A percentile compares a stretch with the other conserved stretches of the same genome.
phyloP scores from a whole-genome alignment of 2,797 vertebrate species.

The Echeneis naucrates region DNA sequence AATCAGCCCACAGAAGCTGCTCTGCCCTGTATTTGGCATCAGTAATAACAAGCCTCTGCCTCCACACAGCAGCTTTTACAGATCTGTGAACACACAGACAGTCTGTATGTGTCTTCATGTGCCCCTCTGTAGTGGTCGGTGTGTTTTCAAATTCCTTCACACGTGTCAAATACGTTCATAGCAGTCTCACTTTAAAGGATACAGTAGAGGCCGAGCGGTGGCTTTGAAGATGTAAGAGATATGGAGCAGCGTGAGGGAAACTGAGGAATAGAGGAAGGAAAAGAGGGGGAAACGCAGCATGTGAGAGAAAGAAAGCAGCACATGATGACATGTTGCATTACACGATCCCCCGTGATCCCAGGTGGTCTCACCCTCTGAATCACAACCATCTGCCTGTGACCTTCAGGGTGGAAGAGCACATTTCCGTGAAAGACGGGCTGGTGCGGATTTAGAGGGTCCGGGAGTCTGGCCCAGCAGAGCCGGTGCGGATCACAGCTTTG shows the following conservation, averaged over 20 bases:
- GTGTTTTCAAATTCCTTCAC: slow-evolving; percentile 62
- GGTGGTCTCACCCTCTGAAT: slow-evolving; percentile 70
- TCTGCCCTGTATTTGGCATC: slow-evolving; percentile 76
- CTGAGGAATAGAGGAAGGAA: neutral
- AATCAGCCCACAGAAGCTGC: slow-evolving; percentile 78
- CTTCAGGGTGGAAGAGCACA: slow-evolving; percentile 69
- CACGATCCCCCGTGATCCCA: slow-evolving; percentile 64
- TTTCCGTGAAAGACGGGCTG: slow-evolving; percentile 49
- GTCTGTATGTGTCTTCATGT: slow-evolving; percentile 42
- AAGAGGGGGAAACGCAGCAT: slow-evolving; percentile 12
- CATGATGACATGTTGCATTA: slow-evolving; percentile 74
- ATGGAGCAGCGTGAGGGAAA: slow-evolving; percentile 22
- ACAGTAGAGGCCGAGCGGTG: slow-evolving; percentile 32
- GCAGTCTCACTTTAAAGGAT: slow-evolving; percentile 47
- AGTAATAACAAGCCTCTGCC: slow-evolving; percentile 81
- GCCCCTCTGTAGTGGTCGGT: slow-evolving; percentile 49
- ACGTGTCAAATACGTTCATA: slow-evolving; percentile 62
- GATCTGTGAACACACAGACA: slow-evolving; percentile 54
- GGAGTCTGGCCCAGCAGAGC: slow-evolving; percentile 65
- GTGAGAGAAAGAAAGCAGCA: slow-evolving; percentile 38
- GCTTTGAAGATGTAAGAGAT: slow-evolving; percentile 54
- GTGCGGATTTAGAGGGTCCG: slow-evolving; percentile 61
- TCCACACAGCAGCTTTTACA: slow-evolving; percentile 54
- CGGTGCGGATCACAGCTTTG: slow-evolving; percentile 61
- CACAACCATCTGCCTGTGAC: slow-evolving; percentile 71